Evolutionary conservation across 2,888 invertebrate species (phyloP), one percentile per base, ranked within the genome.

Genomic region (Elysia crispata): DNA sequence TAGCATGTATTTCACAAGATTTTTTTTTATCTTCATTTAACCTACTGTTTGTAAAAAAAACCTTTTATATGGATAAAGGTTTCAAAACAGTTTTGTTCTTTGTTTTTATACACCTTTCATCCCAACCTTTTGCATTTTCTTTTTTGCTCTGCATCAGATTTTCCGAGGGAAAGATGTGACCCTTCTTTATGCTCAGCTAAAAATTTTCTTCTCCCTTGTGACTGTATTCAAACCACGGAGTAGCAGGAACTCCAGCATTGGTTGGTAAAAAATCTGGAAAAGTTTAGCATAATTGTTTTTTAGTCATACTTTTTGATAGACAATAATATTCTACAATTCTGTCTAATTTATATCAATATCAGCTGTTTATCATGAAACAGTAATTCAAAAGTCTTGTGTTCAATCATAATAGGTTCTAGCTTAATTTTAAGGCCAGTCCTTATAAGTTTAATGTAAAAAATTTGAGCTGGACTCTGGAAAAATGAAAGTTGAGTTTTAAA

Each of bases 181-280:
- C 15, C 93, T 98, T 0, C 93, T 99, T 6, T 97, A 97, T 89
- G 95, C 96, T 0, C 98, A 99, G 90, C 92, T 99, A 79, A 95
- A 96, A 89, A 94, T 97, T 82, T 97, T 99, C 92, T 99, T 99
- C 91, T 94, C 95, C 82, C 94, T 95, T 86, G 98, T 99, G 0
- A 95, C 95, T 20, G 95, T 98, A 31, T 95, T 97, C 1, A 99
- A 99, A 90, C 99, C 99, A 0, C 95, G 96, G 70, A 98, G 98
- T 90, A 98, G 98, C 0, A 94, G 99, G 81, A 98, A 97, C 92
- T 98, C 99, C 0, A 99, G 99, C 92, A 98, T 98, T 85, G 95
- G 94, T 94, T 89, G 88, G 89, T 86, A 41, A 41, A 41, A 3
- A 41, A 41, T 41, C 41, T 41, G 41, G 11, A 18, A 31, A 15